phyloP scores from a whole-genome alignment of 1,140 invertebrate species.

The Pogonomyrmex barbatus region DNA sequence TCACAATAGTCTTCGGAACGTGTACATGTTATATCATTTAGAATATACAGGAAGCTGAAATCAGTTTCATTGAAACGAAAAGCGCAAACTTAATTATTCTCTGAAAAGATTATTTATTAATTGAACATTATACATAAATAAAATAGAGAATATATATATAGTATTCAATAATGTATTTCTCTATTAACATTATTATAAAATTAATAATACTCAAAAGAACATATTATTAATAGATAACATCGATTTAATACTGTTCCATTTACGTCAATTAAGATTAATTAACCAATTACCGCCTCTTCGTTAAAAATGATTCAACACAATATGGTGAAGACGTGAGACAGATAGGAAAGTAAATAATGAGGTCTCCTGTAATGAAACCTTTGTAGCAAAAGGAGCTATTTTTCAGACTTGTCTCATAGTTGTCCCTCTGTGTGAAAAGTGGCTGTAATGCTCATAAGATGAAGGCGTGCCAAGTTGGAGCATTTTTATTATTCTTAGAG shows the following conservation, averaged over 20 bases:
- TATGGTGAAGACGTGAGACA: slow-evolving; percentile 24
- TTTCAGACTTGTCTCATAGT: slow-evolving; percentile 78
- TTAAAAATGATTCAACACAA: slow-evolving; percentile 23
- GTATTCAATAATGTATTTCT: slow-evolving; percentile 14
- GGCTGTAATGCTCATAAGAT: slow-evolving; percentile 18
- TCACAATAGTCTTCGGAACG: background rate
- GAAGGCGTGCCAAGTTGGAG: slow-evolving; percentile 46
- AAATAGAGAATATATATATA: background rate
- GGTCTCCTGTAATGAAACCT: slow-evolving; percentile 77
- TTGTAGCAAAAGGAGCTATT: slow-evolving; percentile 63
- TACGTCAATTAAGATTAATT: slow-evolving; percentile 36
- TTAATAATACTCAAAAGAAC: slow-evolving; percentile 16
- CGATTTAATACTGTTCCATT: slow-evolving; percentile 29
- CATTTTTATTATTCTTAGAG: slow-evolving; percentile 53
- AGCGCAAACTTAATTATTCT: slow-evolving; percentile 36
- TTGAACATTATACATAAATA: background rate
- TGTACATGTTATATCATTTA: background rate
- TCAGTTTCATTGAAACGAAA: background rate
- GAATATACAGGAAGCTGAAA: slow-evolving; percentile 3
- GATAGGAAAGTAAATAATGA: slow-evolving; percentile 75
- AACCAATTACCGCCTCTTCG: slow-evolving; percentile 24
- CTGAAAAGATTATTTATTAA: background rate
- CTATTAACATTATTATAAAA: slow-evolving; percentile 14
- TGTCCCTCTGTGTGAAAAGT: slow-evolving; percentile 58
- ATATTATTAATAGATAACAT: background rate